phyloP scores from a whole-genome alignment of 2,888 invertebrate species.

The Galerucella nymphaeae region DNA sequence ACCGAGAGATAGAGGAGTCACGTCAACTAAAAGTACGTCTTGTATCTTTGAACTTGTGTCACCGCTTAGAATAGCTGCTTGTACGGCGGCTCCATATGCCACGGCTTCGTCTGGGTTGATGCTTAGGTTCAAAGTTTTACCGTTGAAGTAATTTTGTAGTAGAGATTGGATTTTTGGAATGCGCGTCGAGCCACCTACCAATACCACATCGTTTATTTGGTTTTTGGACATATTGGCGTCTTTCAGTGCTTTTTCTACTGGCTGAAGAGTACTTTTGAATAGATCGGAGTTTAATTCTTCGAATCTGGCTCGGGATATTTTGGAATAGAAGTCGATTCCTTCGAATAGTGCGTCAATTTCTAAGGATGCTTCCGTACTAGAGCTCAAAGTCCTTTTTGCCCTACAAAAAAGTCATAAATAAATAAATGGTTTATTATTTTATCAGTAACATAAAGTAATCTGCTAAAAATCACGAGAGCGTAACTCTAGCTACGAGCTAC shows the following conservation, averaged over 20 bases:
- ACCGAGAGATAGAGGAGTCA: constrained; percentile 76
- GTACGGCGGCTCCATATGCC: constrained; percentile 72
- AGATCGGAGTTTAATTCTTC: constrained; percentile 74
- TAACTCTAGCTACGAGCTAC: too few species aligned
- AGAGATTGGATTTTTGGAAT: constrained; percentile 83
- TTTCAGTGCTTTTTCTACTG: constrained; percentile 61
- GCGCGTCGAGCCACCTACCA: constrained; percentile 85
- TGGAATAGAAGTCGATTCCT: constrained; percentile 76
- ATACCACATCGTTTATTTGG: constrained; percentile 81
- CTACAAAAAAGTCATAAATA: constrained; percentile 57
- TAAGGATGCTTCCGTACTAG: constrained; percentile 71
- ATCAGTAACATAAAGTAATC: too few species aligned
- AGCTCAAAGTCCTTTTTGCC: constrained; percentile 81
- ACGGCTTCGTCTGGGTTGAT: constrained; percentile 63
- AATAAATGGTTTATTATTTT: not conserved
- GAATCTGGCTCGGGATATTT: constrained; percentile 34
- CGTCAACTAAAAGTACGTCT: constrained; percentile 66
- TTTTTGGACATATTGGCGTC: constrained; percentile 82
- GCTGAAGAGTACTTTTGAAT: constrained; percentile 75
- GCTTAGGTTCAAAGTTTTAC: constrained; percentile 61
- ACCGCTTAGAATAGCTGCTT: constrained; percentile 64
- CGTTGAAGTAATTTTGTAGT: constrained; percentile 82
- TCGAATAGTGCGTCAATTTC: constrained; percentile 60
- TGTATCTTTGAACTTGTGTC: constrained; percentile 77
- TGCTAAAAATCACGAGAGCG: too few species aligned